These are phyloP conservation scores for Stictonetta naevosa DNA, from an alignment of 2,113 vertebrate species.

Conservation along the genomic window DNA sequence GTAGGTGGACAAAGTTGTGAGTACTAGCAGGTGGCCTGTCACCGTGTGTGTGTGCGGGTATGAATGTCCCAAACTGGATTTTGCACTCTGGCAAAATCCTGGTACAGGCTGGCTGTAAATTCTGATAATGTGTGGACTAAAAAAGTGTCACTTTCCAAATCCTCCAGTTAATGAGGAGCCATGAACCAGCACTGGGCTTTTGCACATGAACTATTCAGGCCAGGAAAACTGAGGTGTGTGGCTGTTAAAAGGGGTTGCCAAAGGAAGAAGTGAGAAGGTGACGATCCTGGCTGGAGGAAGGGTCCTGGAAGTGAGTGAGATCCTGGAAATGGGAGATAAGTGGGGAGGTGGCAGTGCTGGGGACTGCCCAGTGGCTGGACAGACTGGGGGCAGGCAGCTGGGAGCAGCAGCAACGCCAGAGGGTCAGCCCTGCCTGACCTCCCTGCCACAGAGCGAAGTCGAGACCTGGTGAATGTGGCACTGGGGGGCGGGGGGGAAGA, in stretches of 20 bases:
- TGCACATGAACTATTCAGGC: neutral
- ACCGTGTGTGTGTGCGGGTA: neutral
- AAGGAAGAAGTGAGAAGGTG: neutral
- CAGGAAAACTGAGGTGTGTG: neutral
- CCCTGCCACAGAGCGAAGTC: neutral
- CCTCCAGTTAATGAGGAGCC: neutral
- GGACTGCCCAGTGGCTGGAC: neutral
- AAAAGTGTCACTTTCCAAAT: neutral
- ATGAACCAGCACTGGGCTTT: neutral
- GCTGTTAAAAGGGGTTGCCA: neutral
- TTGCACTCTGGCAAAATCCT: neutral
- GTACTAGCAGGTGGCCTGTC: rapidly evolving
- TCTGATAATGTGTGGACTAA: neutral
- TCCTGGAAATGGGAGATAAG: neutral
- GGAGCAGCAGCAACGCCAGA: neutral
- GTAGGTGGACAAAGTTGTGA: neutral
- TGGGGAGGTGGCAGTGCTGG: too few species aligned
- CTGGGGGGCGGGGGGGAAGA: too few species aligned
- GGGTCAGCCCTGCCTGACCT: neutral
- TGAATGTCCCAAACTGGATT: neutral
- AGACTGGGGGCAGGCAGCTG: neutral
- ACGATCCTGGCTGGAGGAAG: neutral
- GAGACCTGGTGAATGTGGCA: neutral
- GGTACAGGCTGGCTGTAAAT: neutral
- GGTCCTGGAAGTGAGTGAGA: neutral